These are phyloP conservation scores for Hyperoplus immaculatus DNA, from an alignment of 2,797 vertebrate genomes.

Conservation along the genomic window DNA sequence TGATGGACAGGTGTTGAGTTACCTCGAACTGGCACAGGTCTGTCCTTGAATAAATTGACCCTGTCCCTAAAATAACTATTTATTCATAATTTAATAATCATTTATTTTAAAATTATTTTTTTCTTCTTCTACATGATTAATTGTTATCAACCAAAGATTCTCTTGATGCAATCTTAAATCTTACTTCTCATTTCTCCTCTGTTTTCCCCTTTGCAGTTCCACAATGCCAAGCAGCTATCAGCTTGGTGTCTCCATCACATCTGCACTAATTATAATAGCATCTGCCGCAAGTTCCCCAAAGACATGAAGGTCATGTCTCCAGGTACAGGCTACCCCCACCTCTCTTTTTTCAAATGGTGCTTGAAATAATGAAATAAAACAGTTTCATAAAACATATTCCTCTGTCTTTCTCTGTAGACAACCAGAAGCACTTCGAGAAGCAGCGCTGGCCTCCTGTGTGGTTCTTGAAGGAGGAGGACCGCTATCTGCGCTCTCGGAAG, in stretches of 20 bases:
- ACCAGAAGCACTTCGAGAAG: slow-evolving; percentile 91
- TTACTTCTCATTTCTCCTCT: background rate
- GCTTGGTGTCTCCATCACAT: slow-evolving; percentile 95
- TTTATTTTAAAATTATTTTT: background rate
- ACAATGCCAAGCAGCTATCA: slow-evolving; percentile 91
- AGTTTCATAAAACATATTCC: background rate
- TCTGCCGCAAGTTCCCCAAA: slow-evolving; percentile 93
- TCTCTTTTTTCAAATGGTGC: background rate
- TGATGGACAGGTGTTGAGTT: slow-evolving; percentile 91
- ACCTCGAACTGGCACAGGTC: slow-evolving; percentile 93
- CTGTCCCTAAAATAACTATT: background rate
- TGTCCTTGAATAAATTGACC: slow-evolving; percentile 10
- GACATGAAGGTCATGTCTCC: slow-evolving; percentile 93
- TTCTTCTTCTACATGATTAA: background rate
- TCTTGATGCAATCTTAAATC: background rate
- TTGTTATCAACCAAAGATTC: background rate
- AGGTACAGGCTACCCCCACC: slow-evolving; percentile 76
- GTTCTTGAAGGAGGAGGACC: slow-evolving; percentile 95
- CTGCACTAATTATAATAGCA: slow-evolving; percentile 95
- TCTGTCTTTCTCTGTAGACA: slow-evolving; percentile 79
- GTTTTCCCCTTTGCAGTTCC: slow-evolving; percentile 83
- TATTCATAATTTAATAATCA: background rate
- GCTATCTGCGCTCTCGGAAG: slow-evolving; percentile 91
- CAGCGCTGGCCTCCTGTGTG: slow-evolving; percentile 94
- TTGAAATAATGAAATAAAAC: too few relatives aligned